A percentile compares a stretch with the other conserved stretches of the same genome.
These are phyloP conservation scores for Alcedo quadribrachys DNA, from an alignment of 2,797 vertebrate species.

Conservation along the genomic window DNA sequence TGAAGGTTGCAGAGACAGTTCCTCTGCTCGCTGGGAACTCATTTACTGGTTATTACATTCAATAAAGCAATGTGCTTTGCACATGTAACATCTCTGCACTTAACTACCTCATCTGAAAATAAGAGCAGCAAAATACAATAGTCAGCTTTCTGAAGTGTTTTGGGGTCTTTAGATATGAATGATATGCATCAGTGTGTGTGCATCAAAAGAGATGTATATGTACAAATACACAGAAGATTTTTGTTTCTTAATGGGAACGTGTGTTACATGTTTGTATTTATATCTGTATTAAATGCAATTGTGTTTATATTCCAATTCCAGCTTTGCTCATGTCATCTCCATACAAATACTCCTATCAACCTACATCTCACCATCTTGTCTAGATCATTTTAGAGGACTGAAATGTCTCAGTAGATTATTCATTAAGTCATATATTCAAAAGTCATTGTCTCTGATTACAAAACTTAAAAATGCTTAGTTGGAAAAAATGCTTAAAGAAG, in stretches of 20 bases:
- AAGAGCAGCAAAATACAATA: background rate
- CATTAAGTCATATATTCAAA: background rate
- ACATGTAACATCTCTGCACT: conserved; percentile 54
- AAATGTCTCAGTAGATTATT: conserved; percentile 4
- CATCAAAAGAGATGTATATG: background rate
- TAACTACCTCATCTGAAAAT: conserved; percentile 20
- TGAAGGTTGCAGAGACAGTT: conserved; percentile 40
- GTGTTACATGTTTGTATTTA: background rate
- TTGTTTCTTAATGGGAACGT: background rate
- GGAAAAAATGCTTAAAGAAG: conserved; percentile 17
- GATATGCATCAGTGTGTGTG: background rate
- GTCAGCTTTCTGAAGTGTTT: background rate
- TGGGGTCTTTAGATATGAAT: background rate
- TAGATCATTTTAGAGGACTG: background rate
- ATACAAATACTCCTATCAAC: background rate
- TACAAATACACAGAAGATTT: background rate
- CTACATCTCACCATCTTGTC: background rate
- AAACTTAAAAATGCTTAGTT: conserved; percentile 14
- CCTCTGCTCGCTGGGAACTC: conserved; percentile 20
- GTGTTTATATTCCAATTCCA: background rate
- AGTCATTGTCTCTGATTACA: background rate
- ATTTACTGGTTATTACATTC: conserved; percentile 30
- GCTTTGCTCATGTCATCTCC: background rate
- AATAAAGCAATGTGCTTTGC: conserved; percentile 50
- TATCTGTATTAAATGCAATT: background rate